phyloP scores from a whole-genome alignment of 1,140 invertebrate species.

The Caenorhabditis tropicalis region DNA sequence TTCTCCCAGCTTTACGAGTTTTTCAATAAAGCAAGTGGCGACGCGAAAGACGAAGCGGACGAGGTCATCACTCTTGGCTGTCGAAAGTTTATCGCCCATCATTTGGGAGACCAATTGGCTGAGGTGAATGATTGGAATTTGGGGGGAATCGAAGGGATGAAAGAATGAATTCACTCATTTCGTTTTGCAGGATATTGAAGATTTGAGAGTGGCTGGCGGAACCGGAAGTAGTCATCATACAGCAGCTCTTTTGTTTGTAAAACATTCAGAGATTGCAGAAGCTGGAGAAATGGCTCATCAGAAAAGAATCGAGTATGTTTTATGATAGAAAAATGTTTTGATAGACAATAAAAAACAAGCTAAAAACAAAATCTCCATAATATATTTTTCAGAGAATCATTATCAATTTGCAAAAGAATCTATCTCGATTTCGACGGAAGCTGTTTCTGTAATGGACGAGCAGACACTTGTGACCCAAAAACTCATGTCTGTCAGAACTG shows the following conservation, averaged over 20 bases:
- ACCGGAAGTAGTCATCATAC: constrained; percentile 21
- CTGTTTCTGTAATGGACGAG: constrained; percentile 38
- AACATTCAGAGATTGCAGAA: constrained; percentile 26
- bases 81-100: constrained; percentile 49
- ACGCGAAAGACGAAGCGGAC: constrained; percentile 46
- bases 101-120: constrained; percentile 46
- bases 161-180: background rate
- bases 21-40: constrained; percentile 46
- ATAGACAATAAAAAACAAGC: background rate
- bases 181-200: constrained; percentile 46
- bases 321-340: background rate
- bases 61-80: constrained; percentile 45
- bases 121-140: constrained; percentile 43
- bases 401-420: constrained; percentile 47
- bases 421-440: constrained; percentile 42
- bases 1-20: constrained; percentile 42
- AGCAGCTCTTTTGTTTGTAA: background rate
- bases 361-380: background rate
- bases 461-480: background rate
- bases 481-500: constrained; percentile 45
- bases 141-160: background rate
- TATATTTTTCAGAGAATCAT: constrained; percentile 26
- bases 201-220: constrained; percentile 28
- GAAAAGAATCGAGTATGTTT: constrained; percentile 24
- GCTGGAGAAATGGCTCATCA: constrained; percentile 12